These are phyloP conservation scores for Alfaro cultratus DNA, from an alignment of 2,797 vertebrate genomes.

Conservation along the genomic window DNA sequence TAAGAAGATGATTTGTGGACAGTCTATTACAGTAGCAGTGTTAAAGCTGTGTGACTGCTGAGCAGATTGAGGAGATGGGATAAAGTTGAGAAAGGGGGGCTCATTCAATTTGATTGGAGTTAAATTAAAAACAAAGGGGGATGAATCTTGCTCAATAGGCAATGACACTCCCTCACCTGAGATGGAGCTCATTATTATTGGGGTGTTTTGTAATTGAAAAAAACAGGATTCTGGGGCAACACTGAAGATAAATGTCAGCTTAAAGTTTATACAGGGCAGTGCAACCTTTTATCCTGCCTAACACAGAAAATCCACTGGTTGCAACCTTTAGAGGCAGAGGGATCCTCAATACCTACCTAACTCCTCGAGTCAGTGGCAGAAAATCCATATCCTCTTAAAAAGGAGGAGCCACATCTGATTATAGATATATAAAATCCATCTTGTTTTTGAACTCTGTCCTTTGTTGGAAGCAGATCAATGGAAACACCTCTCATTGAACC, in stretches of 20 bases:
- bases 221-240: slow-evolving; percentile 26
- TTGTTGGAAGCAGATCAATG: slow-evolving; percentile 79
- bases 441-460: slow-evolving; percentile 78
- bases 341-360: slow-evolving; percentile 54
- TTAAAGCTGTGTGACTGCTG: slow-evolving; percentile 45
- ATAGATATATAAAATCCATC: slow-evolving; percentile 85
- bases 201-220: slow-evolving; percentile 40
- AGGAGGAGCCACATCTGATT: slow-evolving; percentile 81
- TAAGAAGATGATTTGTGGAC: slow-evolving; percentile 69
- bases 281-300: slow-evolving; percentile 62
- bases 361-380: slow-evolving; percentile 76
- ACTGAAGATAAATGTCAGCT: slow-evolving; percentile 62
- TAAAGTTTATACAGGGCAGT: slow-evolving; percentile 58
- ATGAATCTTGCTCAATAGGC: slow-evolving; percentile 19
- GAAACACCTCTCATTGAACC: slow-evolving; percentile 64
- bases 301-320: slow-evolving; percentile 67
- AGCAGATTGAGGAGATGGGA: slow-evolving; percentile 39
- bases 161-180: slow-evolving; percentile 9
- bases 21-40: slow-evolving; percentile 48
- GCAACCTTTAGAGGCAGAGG: slow-evolving; percentile 58
- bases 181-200: slow-evolving; percentile 38
- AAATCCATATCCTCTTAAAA: slow-evolving; percentile 82
- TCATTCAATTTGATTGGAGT: slow-evolving; percentile 34
- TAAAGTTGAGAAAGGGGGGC: not conserved
- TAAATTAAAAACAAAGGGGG: slow-evolving; percentile 31